These are phyloP conservation scores for Smutsia temminckii DNA, from an alignment of 2,797 vertebrate genomes.

Conservation along the genomic window DNA sequence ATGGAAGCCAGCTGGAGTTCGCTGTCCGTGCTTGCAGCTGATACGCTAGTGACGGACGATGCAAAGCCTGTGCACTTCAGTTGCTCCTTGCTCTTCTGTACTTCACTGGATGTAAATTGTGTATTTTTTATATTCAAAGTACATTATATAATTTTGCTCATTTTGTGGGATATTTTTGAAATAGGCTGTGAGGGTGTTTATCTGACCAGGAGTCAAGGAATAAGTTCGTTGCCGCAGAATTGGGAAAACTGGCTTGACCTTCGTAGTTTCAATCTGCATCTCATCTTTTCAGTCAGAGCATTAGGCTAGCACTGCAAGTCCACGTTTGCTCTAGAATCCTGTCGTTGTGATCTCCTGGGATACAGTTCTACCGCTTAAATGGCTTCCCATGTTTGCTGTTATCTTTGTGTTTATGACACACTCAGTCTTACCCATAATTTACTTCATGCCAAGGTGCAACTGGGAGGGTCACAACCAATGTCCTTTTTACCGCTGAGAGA, in stretches of 20 bases:
- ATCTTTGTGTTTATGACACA: slow-evolving; percentile 23
- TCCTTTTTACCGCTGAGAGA: slow-evolving; percentile 13
- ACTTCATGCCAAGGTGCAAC: not conserved
- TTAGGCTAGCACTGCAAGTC: not conserved
- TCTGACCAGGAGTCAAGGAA: not conserved
- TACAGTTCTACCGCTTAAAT: not conserved
- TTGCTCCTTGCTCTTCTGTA: slow-evolving; percentile 16
- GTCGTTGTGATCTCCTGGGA: not conserved
- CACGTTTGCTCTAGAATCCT: not conserved
- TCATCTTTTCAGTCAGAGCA: not conserved
- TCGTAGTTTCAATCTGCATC: not conserved
- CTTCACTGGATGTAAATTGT: not conserved
- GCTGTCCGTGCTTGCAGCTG: not conserved
- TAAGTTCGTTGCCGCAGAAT: not conserved
- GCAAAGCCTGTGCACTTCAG: not conserved
- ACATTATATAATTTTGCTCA: not conserved
- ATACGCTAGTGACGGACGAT: not conserved
- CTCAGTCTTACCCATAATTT: slow-evolving; percentile 16
- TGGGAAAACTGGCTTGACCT: not conserved
- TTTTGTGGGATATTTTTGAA: slow-evolving; percentile 8
- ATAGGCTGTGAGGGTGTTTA: not conserved
- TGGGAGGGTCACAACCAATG: not conserved
- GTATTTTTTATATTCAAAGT: not conserved
- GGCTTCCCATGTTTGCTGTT: not conserved
- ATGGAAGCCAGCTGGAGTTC: not conserved